phyloP scores from a whole-genome alignment of 2,797 vertebrate genomes.

The Pachyuromys duprasi region DNA sequence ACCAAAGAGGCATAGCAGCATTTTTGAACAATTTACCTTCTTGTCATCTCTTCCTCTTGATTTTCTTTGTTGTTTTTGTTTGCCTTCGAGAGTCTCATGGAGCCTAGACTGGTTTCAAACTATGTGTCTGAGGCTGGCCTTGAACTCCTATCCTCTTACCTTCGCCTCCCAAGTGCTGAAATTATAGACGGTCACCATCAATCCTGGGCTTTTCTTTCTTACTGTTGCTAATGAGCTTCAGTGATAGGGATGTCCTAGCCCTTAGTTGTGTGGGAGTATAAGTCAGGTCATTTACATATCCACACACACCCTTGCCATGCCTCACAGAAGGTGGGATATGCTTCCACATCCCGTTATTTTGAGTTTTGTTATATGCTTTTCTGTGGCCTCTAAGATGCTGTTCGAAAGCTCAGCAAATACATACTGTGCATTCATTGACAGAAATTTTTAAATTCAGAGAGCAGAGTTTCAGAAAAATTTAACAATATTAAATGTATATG shows the following conservation, averaged over 20 bases:
- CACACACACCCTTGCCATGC: neutral
- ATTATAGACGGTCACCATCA: neutral
- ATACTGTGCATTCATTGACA: neutral
- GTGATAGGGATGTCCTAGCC: neutral
- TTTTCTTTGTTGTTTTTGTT: neutral
- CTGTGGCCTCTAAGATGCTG: neutral
- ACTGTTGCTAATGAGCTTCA: neutral
- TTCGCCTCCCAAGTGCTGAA: neutral
- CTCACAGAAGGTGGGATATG: neutral
- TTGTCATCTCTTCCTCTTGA: neutral
- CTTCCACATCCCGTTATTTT: neutral
- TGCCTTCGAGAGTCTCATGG: neutral
- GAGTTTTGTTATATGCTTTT: neutral
- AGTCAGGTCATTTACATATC: neutral
- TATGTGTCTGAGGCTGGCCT: neutral
- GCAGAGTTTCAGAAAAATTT: neutral
- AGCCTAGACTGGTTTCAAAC: neutral
- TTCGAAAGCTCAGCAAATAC: neutral
- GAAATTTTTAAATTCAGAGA: conserved; percentile 30
- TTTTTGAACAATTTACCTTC: too few species aligned
- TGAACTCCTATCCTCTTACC: neutral
- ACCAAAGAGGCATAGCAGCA: neutral
- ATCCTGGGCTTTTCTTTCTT: neutral
- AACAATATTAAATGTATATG: neutral
- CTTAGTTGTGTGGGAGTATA: neutral